Evolutionary conservation across 1,140 invertebrate genomes (phyloP), one percentile per base, ranked within the genome.

Genomic region (Drosophila micromelanica): DNA sequence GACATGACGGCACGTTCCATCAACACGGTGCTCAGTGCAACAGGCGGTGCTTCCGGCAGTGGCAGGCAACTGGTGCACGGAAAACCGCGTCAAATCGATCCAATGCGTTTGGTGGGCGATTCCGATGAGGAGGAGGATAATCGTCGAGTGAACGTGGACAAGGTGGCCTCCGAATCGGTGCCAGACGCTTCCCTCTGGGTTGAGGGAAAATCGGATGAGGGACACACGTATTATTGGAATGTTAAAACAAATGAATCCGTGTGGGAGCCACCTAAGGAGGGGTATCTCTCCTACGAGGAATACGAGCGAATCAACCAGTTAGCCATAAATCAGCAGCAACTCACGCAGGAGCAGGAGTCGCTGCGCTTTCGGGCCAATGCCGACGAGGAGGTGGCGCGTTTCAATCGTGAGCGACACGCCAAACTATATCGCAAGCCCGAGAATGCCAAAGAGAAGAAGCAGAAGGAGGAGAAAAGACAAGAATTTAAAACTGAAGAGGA

Each of bases 141-240:
- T 3, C 69, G 93, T 80, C 82, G 82, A 1, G 90, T 91, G 1
- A 67, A 45, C 7, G 65, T 90, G 11, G 49, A 89, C 60, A 92
- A 93, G 85, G 92, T 92, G 46, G 69, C 57, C 62, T 51, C 63
- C 49, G 74, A 91, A 8, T 45, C 61, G n/a, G 72, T 80, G 8
- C 77, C 92, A 42, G 92, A 93, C 77, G 92, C 92, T 30, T 92
- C 90, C 8, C 72, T 90, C 23, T 96, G 96, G 96, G 94, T 95
- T 73, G 96, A 97, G 81, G 95, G 95, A 11, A 90, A 91, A 23
- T 90, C 85, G 2, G 90, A 91, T 49, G 95, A 96, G 77, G 96
- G 96, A 12, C 93, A 95, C 65, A 94, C 94, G 7, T 97, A 97
- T 90, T 97, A 96, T 78, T 97, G 96, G 95, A 95, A 97, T 91